A percentile compares a stretch with the other conserved stretches of the same genome.
phyloP scores from a whole-genome alignment of 2,113 vertebrate genomes.

The Heterotis niloticus region DNA sequence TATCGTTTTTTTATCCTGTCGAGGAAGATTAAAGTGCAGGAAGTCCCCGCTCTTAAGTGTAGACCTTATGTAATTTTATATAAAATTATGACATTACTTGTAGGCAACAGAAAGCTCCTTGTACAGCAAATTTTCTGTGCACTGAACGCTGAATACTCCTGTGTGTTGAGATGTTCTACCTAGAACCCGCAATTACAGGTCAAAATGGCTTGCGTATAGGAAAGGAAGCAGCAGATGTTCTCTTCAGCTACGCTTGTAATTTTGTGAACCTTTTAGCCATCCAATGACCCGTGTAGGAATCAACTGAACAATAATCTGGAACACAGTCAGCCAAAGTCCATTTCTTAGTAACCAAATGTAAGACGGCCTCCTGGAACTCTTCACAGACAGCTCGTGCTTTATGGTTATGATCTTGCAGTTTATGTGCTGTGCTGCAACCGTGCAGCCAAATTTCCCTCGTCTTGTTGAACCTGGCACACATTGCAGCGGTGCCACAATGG shows the following conservation, averaged over 20 bases:
- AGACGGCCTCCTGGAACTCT: neutral
- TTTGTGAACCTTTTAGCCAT: neutral
- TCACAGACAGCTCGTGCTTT: neutral
- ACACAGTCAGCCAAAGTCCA: too few species aligned
- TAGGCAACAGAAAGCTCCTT: constrained; percentile 28
- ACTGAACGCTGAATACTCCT: neutral
- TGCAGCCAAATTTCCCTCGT: too few species aligned
- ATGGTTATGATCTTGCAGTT: neutral
- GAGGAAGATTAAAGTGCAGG: constrained; percentile 9
- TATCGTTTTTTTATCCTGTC: constrained; percentile 17
- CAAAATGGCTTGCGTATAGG: neutral
- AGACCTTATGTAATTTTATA: constrained; percentile 8
- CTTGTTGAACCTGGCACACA: too few species aligned
- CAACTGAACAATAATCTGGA: neutral
- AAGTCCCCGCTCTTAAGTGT: constrained; percentile 12
- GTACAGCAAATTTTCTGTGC: constrained; percentile 31
- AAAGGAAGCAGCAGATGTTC: neutral
- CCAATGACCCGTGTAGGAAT: neutral
- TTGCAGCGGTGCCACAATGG: too few species aligned
- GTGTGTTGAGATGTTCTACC: neutral
- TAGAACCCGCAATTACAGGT: constrained; percentile 1
- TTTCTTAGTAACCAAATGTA: neutral
- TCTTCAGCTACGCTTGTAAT: neutral
- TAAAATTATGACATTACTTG: constrained; percentile 16
- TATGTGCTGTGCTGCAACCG: neutral